Base-by-base conservation (phyloP, 2,113 vertebrate species). In the Panthera tigris region DNA sequence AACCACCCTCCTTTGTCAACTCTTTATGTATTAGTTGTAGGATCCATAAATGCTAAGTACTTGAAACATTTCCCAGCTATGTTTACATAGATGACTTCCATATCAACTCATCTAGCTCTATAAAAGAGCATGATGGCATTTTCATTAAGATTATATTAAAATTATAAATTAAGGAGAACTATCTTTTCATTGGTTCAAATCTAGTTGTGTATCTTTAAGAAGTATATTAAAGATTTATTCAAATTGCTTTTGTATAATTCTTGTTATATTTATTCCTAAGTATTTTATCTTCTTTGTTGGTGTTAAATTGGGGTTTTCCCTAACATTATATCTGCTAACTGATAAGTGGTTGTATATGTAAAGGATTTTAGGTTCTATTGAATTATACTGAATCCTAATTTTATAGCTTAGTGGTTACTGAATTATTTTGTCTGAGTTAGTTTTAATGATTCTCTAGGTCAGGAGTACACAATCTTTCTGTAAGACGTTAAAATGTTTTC, bases 81-180 rank as follows among this genome's bases (percentile, higher is more conserved):
- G 85, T 33, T 84, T 84, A 69, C 7, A n/a, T 80, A 73, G 69
- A 29, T 63, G 50, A 83, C 87, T 73, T 95, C 36, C 52, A 4
- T 31, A 57, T 92, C 55, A 89, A 86, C 36, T 80, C 92, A 25
- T 61, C 33, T 92, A 92, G 25, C 12, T 87, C 63, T 33, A 55
- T 65, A 78, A 95, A 84, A 83, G 57, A 81, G 18, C 4, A 79
- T 68, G 36, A 3, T 48, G 7, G 29, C 25, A 80, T 65, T 78
- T 94, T 78, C 73, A 87, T 84, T 69, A 14, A 97, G 10, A 73
- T 50, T 57, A 91, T 66, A 25, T 41, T 66, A 89, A 89, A 93
- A 96, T 83, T 27, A 84, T 61, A 96, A 89, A 88, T 57, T 80
- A 95, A 19, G 29, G 33, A 90, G 13, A 94, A 91, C 15, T 84